These are phyloP conservation scores for Apogon talboti DNA, from an alignment of 2,797 vertebrate genomes.

Conservation along the genomic window DNA sequence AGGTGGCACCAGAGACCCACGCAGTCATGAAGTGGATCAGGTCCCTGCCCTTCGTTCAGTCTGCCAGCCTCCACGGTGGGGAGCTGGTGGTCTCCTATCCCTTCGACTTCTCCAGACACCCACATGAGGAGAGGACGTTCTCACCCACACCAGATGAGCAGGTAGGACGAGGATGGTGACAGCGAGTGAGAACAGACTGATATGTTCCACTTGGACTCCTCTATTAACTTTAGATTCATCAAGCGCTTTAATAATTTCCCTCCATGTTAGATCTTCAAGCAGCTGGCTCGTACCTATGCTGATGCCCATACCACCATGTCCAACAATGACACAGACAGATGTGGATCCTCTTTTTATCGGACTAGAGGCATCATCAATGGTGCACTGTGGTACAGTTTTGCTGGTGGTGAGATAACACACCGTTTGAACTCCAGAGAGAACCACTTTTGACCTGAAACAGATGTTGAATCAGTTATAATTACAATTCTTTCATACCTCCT, in stretches of 20 bases:
- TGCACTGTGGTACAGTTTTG: conserved; percentile 97
- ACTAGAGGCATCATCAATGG: conserved; percentile 94
- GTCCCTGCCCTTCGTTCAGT: conserved; percentile 91
- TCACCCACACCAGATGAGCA: conserved; percentile 96
- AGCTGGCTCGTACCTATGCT: conserved; percentile 92
- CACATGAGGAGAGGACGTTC: conserved; percentile 90
- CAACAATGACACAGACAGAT: conserved; percentile 89
- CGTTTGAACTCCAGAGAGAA: conserved; percentile 1
- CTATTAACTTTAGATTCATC: neutral
- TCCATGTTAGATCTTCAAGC: conserved; percentile 87
- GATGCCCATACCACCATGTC: conserved; percentile 93
- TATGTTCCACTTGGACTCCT: too few species aligned
- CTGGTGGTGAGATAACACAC: conserved; percentile 87
- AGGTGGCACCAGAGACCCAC: conserved; percentile 97
- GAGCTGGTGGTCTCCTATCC: conserved; percentile 97
- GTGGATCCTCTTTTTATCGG: conserved; percentile 91
- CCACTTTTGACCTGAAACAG: too few species aligned
- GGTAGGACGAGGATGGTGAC: too few species aligned
- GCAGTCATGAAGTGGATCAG: conserved; percentile 97
- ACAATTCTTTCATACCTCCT: too few species aligned
- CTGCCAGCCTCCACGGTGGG: conserved; percentile 95
- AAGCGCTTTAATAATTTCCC: neutral
- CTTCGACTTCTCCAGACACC: conserved; percentile 93
- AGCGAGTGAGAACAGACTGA: too few species aligned
- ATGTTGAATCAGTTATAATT: too few species aligned